Percentiles rank a stretch among this genome's conserved stretches.
Conservation (phyloP, 1,140 invertebrate genomes). For the Drosophila tristis region DNA sequence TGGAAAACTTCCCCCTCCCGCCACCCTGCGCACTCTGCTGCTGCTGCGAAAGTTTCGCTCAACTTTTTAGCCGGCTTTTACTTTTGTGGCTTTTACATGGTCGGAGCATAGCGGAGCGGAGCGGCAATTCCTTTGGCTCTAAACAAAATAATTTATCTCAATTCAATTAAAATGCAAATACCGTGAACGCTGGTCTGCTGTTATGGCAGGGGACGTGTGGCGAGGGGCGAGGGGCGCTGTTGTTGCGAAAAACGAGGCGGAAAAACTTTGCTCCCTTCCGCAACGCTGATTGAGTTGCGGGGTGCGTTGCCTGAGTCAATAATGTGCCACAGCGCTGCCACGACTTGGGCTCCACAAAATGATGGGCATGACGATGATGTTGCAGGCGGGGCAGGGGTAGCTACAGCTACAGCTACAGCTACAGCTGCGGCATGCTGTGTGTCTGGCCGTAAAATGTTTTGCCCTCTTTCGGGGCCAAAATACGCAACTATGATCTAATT, state of each 20-base stretch:
- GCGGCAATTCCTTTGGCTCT: constrained; percentile 34
- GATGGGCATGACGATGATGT: constrained; percentile 24
- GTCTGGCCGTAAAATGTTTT: constrained; percentile 38
- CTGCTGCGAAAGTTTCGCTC: too few relatives aligned
- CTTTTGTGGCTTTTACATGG: constrained; percentile 47
- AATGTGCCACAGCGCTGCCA: constrained; percentile 29
- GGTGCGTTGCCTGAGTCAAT: constrained; percentile 53
- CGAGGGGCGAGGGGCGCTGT: too few relatives aligned
- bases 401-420: not conserved
- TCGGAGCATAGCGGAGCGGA: not conserved
- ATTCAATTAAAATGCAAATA: constrained; percentile 81
- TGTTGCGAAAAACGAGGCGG: not conserved
- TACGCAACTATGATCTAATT: constrained; percentile 67
- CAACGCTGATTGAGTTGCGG: constrained; percentile 61
- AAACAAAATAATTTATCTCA: constrained; percentile 76
- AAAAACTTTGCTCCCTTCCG: constrained; percentile 11
- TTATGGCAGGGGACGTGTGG: constrained; percentile 13
- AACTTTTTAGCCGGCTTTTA: constrained; percentile 19
- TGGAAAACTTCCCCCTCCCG: constrained; percentile 15
- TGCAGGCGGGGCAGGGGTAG: constrained; percentile 7
- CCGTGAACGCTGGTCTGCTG: constrained; percentile 39
- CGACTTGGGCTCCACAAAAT: not conserved
- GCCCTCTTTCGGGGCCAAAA: constrained; percentile 20
- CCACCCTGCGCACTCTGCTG: not conserved
- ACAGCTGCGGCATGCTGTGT: not conserved